phyloP scores from a whole-genome alignment of 2,888 invertebrate genomes.

The Ophion obscuratus region DNA sequence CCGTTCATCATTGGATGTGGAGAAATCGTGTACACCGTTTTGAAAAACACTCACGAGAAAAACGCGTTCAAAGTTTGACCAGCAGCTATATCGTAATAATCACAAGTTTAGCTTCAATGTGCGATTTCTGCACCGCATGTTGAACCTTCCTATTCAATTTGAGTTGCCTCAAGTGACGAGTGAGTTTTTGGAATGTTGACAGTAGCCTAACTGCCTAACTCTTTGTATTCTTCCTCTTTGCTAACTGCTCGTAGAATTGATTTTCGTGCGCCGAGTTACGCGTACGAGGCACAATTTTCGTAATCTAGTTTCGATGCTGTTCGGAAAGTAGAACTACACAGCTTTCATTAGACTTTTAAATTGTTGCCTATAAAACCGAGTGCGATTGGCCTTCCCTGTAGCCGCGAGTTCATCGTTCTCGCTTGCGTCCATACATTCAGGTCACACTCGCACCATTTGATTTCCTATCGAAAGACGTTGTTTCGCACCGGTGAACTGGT shows the following conservation, averaged over 20 bases:
- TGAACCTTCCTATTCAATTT: too few species aligned
- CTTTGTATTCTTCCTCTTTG: not conserved
- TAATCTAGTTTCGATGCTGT: conserved; percentile 4
- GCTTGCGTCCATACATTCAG: conserved; percentile 13
- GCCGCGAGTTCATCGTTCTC: not conserved
- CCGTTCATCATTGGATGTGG: too few species aligned
- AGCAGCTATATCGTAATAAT: too few species aligned
- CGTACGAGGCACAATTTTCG: not conserved
- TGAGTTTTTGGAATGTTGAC: too few species aligned
- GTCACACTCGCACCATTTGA: conserved; percentile 30
- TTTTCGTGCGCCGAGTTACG: not conserved
- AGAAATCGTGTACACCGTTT: too few species aligned
- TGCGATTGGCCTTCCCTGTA: not conserved
- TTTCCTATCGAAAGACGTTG: conserved; percentile 30
- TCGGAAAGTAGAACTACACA: conserved; percentile 25
- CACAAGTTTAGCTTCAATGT: too few species aligned
- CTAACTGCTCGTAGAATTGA: not conserved
- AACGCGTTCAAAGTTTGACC: too few species aligned
- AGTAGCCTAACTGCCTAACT: too few species aligned
- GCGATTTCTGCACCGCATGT: too few species aligned
- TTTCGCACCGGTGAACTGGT: not conserved
- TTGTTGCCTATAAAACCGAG: conserved; percentile 29
- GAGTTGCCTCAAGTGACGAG: too few species aligned
- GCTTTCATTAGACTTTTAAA: conserved; percentile 40
- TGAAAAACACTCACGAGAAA: too few species aligned